Conservation (phyloP, 1,140 invertebrate genomes). For the Drosophila seguyi region DNA sequence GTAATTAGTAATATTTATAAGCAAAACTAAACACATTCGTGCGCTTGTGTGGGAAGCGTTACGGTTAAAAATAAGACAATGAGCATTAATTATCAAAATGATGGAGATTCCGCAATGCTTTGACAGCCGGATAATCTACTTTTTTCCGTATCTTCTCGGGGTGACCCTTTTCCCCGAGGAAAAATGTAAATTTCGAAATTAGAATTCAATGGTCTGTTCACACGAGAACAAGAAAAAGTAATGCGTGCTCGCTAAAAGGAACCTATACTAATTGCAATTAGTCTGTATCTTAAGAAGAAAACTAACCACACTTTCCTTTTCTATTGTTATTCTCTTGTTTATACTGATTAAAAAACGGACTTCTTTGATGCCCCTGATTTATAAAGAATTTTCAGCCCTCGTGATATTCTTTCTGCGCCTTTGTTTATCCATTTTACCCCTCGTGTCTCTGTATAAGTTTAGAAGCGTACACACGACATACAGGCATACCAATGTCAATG, state of each 20-base stretch:
- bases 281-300: neutral
- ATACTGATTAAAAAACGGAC: constrained; percentile 19
- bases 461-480: neutral
- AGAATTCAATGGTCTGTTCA: constrained; percentile 13
- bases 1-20: constrained; percentile 8
- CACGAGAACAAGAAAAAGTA: constrained; percentile 12
- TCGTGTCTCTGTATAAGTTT: constrained; percentile 3
- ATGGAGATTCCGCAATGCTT: constrained; percentile 9
- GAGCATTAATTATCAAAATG: constrained; percentile 19
- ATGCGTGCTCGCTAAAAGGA: constrained; percentile 12
- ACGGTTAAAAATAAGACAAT: constrained; percentile 9
- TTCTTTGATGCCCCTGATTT: constrained; percentile 60
- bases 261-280: constrained; percentile 30
- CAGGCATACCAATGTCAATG: constrained; percentile 56
- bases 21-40: constrained; percentile 6
- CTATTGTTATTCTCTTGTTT: constrained; percentile 36
- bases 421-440: constrained; percentile 34
- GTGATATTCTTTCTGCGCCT: constrained; percentile 26
- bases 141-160: constrained; percentile 3
- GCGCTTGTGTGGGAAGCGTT: constrained; percentile 6
- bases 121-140: constrained; percentile 18
- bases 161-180: constrained; percentile 7
- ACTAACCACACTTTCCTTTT: constrained; percentile 33
- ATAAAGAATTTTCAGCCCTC: constrained; percentile 33
- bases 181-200: constrained; percentile 9